Base-by-base conservation (phyloP, 2,888 invertebrate genomes). In the Heteromurus nitidus region DNA sequence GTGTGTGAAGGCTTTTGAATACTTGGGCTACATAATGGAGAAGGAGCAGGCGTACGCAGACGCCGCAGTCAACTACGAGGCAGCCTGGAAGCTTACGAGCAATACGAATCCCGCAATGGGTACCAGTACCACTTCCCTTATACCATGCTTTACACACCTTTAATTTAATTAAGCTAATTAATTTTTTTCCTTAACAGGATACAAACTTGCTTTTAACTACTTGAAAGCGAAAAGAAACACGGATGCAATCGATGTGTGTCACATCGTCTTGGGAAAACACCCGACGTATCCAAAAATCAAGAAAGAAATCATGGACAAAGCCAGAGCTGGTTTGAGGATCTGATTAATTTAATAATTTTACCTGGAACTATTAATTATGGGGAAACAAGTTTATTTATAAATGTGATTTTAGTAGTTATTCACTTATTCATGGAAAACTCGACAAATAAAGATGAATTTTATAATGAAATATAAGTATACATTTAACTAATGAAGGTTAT, bases 221-320 rank as follows among this genome's bases (percentile, higher is more conserved):
- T 92, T 98, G 90, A 99, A 98, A 88, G 93, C 94, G 13, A 97
- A 96, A 89, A 89, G 92, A 62, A 94, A 94, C 89, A 96, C 97
- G 0, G 96, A 97, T 88, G 97, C 98, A 20, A 96, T 99, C 81
- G 95, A 97, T 86, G 93, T 95, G 0, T 96, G 96, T 85, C 94
- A 96, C 85, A 93, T 95, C 88, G 94, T 98, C 11, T 89, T 97
- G 50, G 93, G 92, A 86, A 90, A 92, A 28, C 94, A 94, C 89
- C 96, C 97, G 0, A 95, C 96, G 84, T 98, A 97, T 89, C 95
- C 96, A 0, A 95, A 95, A 88, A 94, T 99, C 64, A 93, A 93
- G 85, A 97, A 96, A 89, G 98, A 99, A 87, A 95, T 99, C 86
- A 91, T 98, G 85, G 98, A 98, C 86, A 98, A 98, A 88, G 94